Percentiles rank a stretch among this genome's conserved stretches.
These are phyloP conservation scores for Eupeodes corollae DNA, from an alignment of 1,140 invertebrate species.

Conservation along the genomic window DNA sequence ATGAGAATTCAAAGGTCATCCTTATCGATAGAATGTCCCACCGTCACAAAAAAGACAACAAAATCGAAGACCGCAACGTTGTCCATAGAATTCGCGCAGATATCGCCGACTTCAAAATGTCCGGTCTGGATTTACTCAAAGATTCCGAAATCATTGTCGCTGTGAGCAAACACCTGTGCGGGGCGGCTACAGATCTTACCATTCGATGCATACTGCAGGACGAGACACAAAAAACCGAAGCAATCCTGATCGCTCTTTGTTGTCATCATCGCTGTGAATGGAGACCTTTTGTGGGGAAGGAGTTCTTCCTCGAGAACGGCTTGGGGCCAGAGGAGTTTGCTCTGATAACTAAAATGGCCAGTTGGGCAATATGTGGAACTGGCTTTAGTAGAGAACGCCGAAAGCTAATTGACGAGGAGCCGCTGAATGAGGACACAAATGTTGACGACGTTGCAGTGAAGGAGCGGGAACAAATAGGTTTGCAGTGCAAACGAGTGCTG, in stretches of 20 bases:
- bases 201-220: slow-evolving; percentile 45
- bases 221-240: slow-evolving; percentile 37
- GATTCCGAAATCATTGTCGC: slow-evolving; percentile 47
- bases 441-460: slow-evolving; percentile 25
- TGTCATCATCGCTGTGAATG: slow-evolving; percentile 77
- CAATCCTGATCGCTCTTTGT: slow-evolving; percentile 67
- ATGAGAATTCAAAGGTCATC: slow-evolving; percentile 45
- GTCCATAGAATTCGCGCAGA: slow-evolving; percentile 55
- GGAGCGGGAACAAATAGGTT: slow-evolving; percentile 52
- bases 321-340: slow-evolving; percentile 56
- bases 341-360: slow-evolving; percentile 63
- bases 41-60: slow-evolving; percentile 72
- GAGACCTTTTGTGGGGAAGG: slow-evolving; percentile 54
- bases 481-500: slow-evolving; percentile 60
- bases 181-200: slow-evolving; percentile 66
- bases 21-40: slow-evolving; percentile 65
- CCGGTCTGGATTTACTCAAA: slow-evolving; percentile 43
- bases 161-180: slow-evolving; percentile 78
- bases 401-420: slow-evolving; percentile 23
- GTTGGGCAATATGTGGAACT: slow-evolving; percentile 73
- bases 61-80: slow-evolving; percentile 42
- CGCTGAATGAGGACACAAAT: slow-evolving; percentile 20
- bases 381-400: slow-evolving; percentile 41
- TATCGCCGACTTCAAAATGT: slow-evolving; percentile 58
- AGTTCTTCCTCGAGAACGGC: slow-evolving; percentile 43